These are phyloP conservation scores for Chrysina gloriosa DNA, from an alignment of 2,888 invertebrate species.

Conservation along the genomic window DNA sequence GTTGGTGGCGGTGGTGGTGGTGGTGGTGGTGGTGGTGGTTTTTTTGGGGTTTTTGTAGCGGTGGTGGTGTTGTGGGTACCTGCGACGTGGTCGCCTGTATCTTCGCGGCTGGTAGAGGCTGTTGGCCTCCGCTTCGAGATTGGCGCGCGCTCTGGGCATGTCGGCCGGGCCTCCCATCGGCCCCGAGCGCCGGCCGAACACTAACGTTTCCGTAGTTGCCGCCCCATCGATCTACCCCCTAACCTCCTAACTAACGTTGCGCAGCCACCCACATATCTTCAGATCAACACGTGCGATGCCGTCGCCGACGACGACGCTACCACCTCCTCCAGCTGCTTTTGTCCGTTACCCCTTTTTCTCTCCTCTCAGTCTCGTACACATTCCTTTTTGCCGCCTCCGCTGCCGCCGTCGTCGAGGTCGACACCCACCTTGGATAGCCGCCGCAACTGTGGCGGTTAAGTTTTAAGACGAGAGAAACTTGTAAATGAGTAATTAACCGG, in stretches of 20 bases:
- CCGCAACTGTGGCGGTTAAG: background rate
- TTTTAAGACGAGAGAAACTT: background rate
- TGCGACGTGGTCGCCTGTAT: conserved; percentile 52
- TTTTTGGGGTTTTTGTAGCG: background rate
- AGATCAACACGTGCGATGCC: conserved; percentile 40
- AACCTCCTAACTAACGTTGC: conserved; percentile 48
- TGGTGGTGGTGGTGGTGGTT: conserved; percentile 5
- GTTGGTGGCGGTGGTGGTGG: background rate
- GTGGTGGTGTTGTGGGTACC: conserved; percentile 47
- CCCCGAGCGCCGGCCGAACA: conserved; percentile 57
- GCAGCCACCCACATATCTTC: conserved; percentile 48
- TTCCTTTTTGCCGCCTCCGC: background rate
- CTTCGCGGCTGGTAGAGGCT: conserved; percentile 54
- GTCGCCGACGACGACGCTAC: background rate
- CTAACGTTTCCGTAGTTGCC: conserved; percentile 50
- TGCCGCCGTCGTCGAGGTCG: background rate
- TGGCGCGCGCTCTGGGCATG: conserved; percentile 56
- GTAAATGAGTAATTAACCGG: background rate
- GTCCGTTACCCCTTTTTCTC: too few species aligned
- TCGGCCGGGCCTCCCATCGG: conserved; percentile 58
- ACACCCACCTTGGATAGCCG: background rate
- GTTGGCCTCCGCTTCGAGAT: conserved; percentile 55
- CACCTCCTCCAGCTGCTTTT: background rate
- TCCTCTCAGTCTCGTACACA: too few species aligned
- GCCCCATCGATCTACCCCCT: conserved; percentile 49